These are phyloP conservation scores for Pogonocichla stellata DNA, from an alignment of 2,113 vertebrate species.

Conservation along the genomic window DNA sequence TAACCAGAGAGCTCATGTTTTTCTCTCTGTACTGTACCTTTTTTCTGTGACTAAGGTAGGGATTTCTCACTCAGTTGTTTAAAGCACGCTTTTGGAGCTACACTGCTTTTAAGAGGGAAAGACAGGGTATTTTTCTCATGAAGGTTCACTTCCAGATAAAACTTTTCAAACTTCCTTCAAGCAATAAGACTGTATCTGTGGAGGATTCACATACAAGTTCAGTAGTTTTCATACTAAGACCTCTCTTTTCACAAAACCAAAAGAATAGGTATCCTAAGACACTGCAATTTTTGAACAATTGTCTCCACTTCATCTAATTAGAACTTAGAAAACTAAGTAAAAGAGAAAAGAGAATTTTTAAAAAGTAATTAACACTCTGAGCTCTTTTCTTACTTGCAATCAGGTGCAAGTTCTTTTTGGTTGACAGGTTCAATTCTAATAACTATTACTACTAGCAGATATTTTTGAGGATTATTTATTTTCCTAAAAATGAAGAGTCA, in stretches of 20 bases:
- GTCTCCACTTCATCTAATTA: not conserved
- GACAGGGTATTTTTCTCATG: not conserved
- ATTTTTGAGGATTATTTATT: not conserved
- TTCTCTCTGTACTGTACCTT: not conserved
- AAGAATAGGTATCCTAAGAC: not conserved
- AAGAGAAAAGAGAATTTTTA: not conserved
- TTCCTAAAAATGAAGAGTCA: not conserved
- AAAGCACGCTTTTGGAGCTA: not conserved
- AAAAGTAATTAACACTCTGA: not conserved
- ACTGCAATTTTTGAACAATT: not conserved
- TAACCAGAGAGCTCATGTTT: no score
- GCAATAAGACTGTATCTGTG: not conserved
- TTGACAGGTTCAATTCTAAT: not conserved
- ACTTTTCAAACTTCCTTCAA: not conserved
- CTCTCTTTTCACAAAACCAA: not conserved
- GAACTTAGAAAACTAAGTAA: not conserved
- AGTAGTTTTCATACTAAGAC: not conserved
- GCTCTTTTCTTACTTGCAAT: not conserved
- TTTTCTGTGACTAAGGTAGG: not conserved
- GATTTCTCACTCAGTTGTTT: not conserved
- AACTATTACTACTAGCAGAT: not conserved
- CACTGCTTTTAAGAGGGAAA: not conserved
- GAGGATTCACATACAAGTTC: not conserved
- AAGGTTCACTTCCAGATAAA: not conserved
- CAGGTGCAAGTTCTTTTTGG: not conserved